Base-by-base conservation (phyloP, 2,888 invertebrate species). In the Gnatocerus cornutus region DNA sequence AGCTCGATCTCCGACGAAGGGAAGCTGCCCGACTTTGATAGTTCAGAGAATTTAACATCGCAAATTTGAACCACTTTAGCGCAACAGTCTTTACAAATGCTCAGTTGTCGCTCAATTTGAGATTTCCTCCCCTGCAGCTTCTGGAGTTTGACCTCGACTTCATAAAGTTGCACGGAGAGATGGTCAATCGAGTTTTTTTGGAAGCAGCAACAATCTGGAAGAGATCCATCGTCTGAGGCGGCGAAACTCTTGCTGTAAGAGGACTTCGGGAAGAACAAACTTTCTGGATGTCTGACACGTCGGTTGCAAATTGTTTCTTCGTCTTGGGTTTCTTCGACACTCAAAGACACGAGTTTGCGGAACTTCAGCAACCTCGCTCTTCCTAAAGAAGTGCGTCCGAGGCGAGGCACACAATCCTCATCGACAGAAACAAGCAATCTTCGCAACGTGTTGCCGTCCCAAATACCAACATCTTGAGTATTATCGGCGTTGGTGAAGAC, bases 391-490 rank as follows among this genome's bases (percentile, higher is more conserved):
- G 79, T 78, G n/a, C 29, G 71, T 0, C 78, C 80, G 46, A 85
- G 64, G 29, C 67, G 74, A 0, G 84, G 83, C 5, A 85, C 71
- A 46, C 73, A 69, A 53, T 78, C 74, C 3, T 68, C 64, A 29
- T 73, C 68, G 0, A 82, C 73, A 1, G 46, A 29, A 29, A 59
- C 64, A 3, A 85, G 76, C 8, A 89, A 78, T 21, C 89, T 81
- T 0, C 87, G 76, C 27, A 90, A 82, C 68, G 84, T 84, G 0
- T 75, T 80, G 0, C 87, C 87, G 3, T 84, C 76, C 90, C 90
- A 90, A 8, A 89, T 76, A 0, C 90, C 90, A 0, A 89, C 88
- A 75, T 89, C 86, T 73, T 87, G 87, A 4, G 73, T 80, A 0
- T 85, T 82, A 71, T 84, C 78, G 0, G 84, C 71, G 64, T 87